Conservation (phyloP, 2,797 vertebrate species). For the Notolepis coatsorum region DNA sequence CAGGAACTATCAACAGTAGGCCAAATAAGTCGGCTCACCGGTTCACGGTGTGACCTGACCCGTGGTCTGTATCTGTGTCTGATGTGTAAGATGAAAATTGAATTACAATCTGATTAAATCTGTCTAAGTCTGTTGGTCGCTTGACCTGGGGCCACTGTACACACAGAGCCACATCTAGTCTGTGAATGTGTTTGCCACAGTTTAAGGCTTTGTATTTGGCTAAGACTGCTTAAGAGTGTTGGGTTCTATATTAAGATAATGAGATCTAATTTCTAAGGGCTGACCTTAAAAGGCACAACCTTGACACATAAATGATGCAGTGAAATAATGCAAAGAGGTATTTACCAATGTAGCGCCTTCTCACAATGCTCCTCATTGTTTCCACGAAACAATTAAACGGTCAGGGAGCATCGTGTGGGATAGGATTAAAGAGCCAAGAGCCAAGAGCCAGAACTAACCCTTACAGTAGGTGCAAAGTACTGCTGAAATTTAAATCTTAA, state of each 20-base stretch:
- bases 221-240: conserved; percentile 54
- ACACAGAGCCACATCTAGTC: not conserved
- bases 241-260: conserved; percentile 64
- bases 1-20: no score
- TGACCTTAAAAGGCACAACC: conserved; percentile 43
- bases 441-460: conserved; percentile 37
- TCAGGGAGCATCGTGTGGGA: conserved; percentile 1
- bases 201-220: conserved; percentile 57
- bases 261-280: conserved; percentile 58
- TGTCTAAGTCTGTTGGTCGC: conserved; percentile 17
- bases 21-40: no score
- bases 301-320: conserved; percentile 40
- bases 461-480: conserved; percentile 65
- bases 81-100: conserved; percentile 7
- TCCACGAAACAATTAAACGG: conserved; percentile 15
- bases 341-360: not conserved
- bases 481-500: conserved; percentile 44
- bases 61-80: not conserved
- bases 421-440: conserved; percentile 6
- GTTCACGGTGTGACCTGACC: no score
- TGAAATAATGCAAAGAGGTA: conserved; percentile 1
- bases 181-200: conserved; percentile 17
- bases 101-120: conserved; percentile 42
- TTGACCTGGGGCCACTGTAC: not conserved
- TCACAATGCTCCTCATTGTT: conserved; percentile 55